Conservation (phyloP, 2,113 vertebrate genomes). For the Macrotis lagotis region DNA sequence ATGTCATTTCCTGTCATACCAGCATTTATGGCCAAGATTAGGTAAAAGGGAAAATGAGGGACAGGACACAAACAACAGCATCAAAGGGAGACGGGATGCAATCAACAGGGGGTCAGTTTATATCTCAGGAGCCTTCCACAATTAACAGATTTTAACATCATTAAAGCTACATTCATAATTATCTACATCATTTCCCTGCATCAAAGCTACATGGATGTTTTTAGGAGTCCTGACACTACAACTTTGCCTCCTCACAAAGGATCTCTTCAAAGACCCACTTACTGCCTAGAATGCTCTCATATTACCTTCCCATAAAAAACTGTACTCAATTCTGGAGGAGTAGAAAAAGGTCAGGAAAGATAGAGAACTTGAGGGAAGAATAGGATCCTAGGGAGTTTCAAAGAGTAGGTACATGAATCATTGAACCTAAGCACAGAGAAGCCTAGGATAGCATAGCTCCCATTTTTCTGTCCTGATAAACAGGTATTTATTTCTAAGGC, state of each 20-base stretch:
- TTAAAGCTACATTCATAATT: no score
- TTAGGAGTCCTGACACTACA: not conserved
- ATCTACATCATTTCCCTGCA: no score
- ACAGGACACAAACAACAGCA: no score
- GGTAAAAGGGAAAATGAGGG: no score
- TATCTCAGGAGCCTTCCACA: no score
- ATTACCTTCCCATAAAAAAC: constrained; percentile 22
- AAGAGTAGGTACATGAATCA: not conserved
- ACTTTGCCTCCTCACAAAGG: constrained; percentile 11
- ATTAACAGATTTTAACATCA: no score
- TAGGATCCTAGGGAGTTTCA: not conserved
- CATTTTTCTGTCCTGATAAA: constrained; percentile 8
- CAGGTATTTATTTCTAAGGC: constrained; percentile 5
- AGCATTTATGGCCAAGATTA: no score
- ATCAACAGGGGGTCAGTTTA: no score
- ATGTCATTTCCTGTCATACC: no score
- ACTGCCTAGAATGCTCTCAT: not conserved
- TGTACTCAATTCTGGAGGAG: constrained; percentile 30
- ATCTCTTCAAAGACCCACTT: not conserved
- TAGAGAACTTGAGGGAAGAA: not conserved
- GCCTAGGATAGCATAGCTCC: not conserved
- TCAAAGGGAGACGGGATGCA: no score
- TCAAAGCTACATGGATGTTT: not conserved
- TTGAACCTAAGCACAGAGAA: constrained; percentile 26
- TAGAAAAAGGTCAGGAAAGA: not conserved